Evolutionary conservation across 2,888 invertebrate genomes (phyloP).

Genomic region (Agrotis puta): DNA sequence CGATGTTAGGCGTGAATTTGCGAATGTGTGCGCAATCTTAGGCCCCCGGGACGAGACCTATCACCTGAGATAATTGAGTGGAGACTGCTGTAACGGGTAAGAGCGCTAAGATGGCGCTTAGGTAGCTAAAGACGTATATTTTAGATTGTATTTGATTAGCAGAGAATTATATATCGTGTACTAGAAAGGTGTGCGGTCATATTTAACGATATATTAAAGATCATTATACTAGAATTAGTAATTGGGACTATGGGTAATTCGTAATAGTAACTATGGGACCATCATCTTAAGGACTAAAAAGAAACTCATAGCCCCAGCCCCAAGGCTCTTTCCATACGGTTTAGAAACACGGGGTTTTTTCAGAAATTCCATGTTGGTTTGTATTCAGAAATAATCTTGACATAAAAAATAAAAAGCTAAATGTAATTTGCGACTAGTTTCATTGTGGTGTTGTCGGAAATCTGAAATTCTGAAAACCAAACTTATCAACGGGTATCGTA

Average conservation of each 20-base stretch:
- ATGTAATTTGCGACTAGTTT: not conserved
- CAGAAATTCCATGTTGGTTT: too few relatives aligned
- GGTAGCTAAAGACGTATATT: conserved; percentile 15
- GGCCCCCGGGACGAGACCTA: conserved; percentile 47
- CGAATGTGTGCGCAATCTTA: conserved; percentile 41
- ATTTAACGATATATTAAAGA: too few relatives aligned
- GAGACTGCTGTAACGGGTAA: conserved; percentile 31
- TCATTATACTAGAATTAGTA: too few relatives aligned
- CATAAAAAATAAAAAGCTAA: not conserved
- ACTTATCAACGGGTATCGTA: not conserved
- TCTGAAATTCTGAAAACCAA: not conserved
- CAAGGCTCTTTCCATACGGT: too few relatives aligned
- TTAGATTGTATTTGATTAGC: conserved; percentile 19
- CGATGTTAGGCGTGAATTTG: conserved; percentile 28
- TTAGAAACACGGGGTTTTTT: too few relatives aligned
- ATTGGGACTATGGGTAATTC: too few relatives aligned
- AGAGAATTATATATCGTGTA: not conserved
- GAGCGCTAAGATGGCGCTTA: conserved; percentile 18
- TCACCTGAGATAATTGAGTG: conserved; percentile 52
- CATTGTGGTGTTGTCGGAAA: not conserved
- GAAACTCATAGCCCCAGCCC: too few relatives aligned
- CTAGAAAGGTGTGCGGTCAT: too few relatives aligned
- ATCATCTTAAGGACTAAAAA: too few relatives aligned
- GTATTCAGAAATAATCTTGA: too few relatives aligned
- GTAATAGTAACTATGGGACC: too few relatives aligned